Conservation (phyloP, 2,888 invertebrate species). For the Dryobota labecula region DNA sequence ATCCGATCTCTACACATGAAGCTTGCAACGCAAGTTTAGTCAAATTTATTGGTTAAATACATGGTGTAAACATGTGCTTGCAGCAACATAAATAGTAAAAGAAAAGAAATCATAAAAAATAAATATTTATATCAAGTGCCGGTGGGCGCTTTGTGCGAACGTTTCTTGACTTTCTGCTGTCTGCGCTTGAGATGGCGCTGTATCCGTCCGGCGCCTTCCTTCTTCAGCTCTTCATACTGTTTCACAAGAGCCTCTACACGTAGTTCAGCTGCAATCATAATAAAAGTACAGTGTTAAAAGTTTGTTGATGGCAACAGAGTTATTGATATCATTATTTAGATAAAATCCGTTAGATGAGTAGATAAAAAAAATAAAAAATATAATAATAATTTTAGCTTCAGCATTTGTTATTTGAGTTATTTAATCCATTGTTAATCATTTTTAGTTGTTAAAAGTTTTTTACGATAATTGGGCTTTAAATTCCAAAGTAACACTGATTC, state of each 20-base stretch:
- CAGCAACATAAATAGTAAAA: neutral
- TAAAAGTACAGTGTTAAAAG: neutral
- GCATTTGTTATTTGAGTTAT: too few species aligned
- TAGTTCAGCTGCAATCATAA: constrained; percentile 92
- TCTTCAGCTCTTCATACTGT: constrained; percentile 95
- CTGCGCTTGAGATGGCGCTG: constrained; percentile 95
- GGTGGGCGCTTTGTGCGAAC: constrained; percentile 80
- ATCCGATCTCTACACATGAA: too few species aligned
- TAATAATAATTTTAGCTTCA: too few species aligned
- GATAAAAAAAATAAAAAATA: too few species aligned
- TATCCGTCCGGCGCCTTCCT: constrained; percentile 93
- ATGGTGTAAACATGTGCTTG: neutral
- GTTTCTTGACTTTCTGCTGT: constrained; percentile 93
- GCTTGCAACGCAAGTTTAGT: neutral
- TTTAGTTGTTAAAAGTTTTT: too few species aligned
- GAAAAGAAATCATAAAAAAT: neutral
- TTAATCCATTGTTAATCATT: too few species aligned
- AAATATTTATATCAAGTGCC: constrained; percentile 69
- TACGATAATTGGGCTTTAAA: too few species aligned
- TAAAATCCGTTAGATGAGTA: too few species aligned
- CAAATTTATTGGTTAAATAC: neutral
- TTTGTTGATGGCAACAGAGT: neutral
- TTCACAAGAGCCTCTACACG: constrained; percentile 94
- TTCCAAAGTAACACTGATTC: too few species aligned
- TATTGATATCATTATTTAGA: too few species aligned